Evolutionary conservation across 1,140 invertebrate species (phyloP), one percentile per base, ranked within the genome.

Genomic region (Polypedilum pembai): DNA sequence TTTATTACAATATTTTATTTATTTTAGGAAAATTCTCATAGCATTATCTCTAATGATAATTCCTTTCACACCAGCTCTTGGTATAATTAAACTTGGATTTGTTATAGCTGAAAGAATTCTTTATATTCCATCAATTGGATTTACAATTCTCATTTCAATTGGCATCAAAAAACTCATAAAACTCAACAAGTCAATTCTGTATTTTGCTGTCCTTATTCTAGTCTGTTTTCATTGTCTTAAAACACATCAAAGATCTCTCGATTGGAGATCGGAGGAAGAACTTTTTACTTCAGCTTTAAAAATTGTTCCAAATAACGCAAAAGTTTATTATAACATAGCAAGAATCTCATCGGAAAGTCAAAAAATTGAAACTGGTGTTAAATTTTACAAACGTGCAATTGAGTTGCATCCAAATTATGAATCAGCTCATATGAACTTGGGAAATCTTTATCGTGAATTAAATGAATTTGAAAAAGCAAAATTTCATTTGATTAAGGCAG

Each of bases 401-500:
- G 84, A 90, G 76, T 83, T 98, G 17, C 89, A 96, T 86, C 94
- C 94, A 8, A 84, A 90, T 17, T 98, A 98, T 83, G 94, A 96
- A 83, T 94, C 97, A 84, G 96, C 96, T 0, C 93, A 98, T 89
- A 99, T 98, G 82, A 99, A 99, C 84, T 86, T 98, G 66, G 96
- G 93, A 0, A 98, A 98, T 85, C 86, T 98, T 74, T 85, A 96
- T 40, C 92, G 95, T 79, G 91, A 95, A 79, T 83, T 88, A 76
- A 89, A 90, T 17, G 82, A 91, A 63, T 87, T 89, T 74, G 75
- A 83, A 17, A 88, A 93, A 82, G 94, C 96, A 20, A 91, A 95
- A 84, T 79, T 81, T 72, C 86, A 94, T 74, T 85, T 98, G 18
- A 84, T 85, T 77, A 86, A 85, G 80, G 94, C 96, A 73, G 83